Conservation (phyloP, 2,113 vertebrate species). For the Sinosuthora webbiana region DNA sequence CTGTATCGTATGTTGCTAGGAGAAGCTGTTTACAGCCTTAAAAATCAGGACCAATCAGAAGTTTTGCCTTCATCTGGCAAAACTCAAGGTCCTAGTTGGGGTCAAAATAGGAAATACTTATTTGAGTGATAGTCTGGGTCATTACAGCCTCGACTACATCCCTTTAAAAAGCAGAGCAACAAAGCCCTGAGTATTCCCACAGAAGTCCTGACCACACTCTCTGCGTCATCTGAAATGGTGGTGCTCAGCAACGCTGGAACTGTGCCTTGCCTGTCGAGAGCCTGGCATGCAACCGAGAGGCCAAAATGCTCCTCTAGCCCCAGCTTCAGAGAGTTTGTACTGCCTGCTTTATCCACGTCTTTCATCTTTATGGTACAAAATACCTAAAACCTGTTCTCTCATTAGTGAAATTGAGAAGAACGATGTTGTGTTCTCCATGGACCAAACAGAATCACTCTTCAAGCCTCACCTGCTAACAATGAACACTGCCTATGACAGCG, state of each 20-base stretch:
- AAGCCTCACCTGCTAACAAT: constrained; percentile 81
- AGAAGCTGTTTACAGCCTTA: not conserved
- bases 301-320: not conserved
- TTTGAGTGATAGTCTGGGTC: constrained; percentile 34
- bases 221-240: constrained; percentile 13
- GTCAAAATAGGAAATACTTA: constrained; percentile 30
- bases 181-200: constrained; percentile 31
- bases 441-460: constrained; percentile 92
- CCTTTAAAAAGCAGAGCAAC: constrained; percentile 32
- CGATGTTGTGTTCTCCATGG: constrained; percentile 89
- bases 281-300: not conserved
- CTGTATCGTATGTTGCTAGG: not conserved
- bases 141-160: not conserved
- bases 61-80: not conserved
- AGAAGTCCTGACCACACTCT: constrained; percentile 7
- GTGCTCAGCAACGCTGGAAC: constrained; percentile 54
- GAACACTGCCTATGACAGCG: constrained; percentile 78
- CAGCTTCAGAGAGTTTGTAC: not conserved
- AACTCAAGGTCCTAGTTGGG: not conserved
- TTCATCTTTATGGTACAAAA: not conserved
- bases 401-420: constrained; percentile 92
- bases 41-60: not conserved
- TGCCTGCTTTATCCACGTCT: not conserved
- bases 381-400: constrained; percentile 38
- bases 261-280: not conserved